These are phyloP conservation scores for Aspidoscelis tigris DNA, from an alignment of 2,113 vertebrate species.

Conservation along the genomic window DNA sequence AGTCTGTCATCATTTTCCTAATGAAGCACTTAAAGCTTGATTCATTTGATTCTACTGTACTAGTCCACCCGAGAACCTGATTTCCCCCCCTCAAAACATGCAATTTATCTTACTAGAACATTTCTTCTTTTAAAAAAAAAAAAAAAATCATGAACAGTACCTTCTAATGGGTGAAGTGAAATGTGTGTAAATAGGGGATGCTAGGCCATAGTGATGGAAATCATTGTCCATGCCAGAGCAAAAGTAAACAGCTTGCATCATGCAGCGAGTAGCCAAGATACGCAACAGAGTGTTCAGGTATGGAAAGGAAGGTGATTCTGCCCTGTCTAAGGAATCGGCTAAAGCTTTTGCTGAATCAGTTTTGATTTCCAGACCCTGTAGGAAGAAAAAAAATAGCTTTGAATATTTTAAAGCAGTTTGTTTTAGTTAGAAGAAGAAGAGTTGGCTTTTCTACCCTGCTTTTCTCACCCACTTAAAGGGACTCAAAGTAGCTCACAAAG, in stretches of 20 bases:
- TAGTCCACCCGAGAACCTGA: background rate
- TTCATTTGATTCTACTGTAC: background rate
- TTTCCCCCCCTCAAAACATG: background rate
- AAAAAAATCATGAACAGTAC: constrained; percentile 67
- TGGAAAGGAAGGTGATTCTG: constrained; percentile 80
- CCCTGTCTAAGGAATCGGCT: constrained; percentile 90
- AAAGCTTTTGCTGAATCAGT: constrained; percentile 94
- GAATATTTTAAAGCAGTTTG: background rate
- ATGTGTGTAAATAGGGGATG: constrained; percentile 96
- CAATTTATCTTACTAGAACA: constrained; percentile 12
- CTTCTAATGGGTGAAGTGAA: constrained; percentile 98
- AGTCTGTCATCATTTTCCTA: background rate
- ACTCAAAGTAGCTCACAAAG: too few species aligned
- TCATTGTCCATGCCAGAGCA: constrained; percentile 97
- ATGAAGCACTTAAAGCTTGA: background rate
- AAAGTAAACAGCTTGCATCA: constrained; percentile 99
- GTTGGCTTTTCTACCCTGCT: too few species aligned
- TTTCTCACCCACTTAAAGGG: too few species aligned
- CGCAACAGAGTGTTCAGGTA: constrained; percentile 94
- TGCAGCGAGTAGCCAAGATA: constrained; percentile 95
- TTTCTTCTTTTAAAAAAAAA: background rate
- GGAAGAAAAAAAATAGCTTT: constrained; percentile 7
- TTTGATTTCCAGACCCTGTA: constrained; percentile 85
- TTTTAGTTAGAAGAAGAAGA: too few species aligned
- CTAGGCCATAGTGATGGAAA: constrained; percentile 96